A percentile compares a stretch with the other conserved stretches of the same genome.
Evolutionary conservation across 2,797 vertebrate genomes (phyloP).

Genomic region (Petrocephalus sullivani): DNA sequence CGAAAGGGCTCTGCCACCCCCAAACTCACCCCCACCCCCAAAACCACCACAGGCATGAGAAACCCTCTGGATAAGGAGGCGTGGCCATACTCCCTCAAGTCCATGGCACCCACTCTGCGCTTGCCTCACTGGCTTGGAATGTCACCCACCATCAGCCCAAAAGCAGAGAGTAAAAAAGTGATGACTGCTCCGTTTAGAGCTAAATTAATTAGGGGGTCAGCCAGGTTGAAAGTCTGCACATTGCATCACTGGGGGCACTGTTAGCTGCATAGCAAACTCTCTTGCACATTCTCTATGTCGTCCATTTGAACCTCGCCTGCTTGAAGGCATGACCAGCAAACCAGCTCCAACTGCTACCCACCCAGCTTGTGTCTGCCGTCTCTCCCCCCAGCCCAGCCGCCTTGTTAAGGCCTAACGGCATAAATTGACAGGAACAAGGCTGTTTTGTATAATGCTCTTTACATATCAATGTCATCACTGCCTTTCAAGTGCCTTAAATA

Average conservation of each 20-base stretch:
- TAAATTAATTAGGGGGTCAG: slow-evolving; percentile 1
- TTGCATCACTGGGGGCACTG: not conserved
- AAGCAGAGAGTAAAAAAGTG: not conserved
- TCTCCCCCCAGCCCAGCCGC: not conserved
- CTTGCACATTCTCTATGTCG: not conserved
- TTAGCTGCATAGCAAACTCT: not conserved
- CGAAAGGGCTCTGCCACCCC: not conserved
- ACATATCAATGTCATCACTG: not conserved
- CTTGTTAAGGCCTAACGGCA: not conserved
- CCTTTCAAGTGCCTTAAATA: slow-evolving; percentile 19
- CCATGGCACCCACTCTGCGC: not conserved
- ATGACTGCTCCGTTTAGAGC: not conserved
- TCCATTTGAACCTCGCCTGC: not conserved
- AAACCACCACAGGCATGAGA: not conserved
- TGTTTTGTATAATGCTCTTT: not conserved
- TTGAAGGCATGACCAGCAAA: not conserved
- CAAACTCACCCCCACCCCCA: not conserved
- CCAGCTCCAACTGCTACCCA: not conserved
- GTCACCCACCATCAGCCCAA: not conserved
- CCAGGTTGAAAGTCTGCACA: not conserved
- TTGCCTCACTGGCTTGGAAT: not conserved
- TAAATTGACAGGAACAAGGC: not conserved
- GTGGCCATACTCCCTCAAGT: not conserved
- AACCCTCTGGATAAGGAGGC: not conserved
- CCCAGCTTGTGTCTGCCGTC: not conserved